phyloP scores from a whole-genome alignment of 2,113 vertebrate species.

The Hippocampus abdominalis region DNA sequence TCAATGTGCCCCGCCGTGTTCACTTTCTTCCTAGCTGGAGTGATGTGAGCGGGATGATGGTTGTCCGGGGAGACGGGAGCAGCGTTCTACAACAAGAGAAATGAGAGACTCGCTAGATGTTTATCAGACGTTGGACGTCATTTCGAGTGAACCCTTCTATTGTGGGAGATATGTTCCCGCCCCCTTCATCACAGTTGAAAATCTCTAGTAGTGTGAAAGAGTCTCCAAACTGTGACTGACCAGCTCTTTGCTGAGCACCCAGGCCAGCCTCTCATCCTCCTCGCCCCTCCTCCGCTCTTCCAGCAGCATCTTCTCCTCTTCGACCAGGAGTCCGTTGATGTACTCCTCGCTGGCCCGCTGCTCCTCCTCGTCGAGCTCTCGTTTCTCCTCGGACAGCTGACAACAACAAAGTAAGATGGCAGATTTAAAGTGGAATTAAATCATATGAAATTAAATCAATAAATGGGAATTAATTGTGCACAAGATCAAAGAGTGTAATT shows the following conservation, averaged over 20 bases:
- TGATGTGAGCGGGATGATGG: background rate
- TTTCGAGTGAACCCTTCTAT: too few relatives aligned
- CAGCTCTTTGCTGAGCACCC: conserved; percentile 77
- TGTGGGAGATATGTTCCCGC: too few relatives aligned
- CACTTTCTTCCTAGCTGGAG: conserved; percentile 65
- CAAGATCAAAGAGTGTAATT: too few relatives aligned
- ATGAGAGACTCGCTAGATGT: background rate
- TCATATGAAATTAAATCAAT: too few relatives aligned
- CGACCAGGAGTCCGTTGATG: conserved; percentile 80
- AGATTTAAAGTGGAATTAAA: too few relatives aligned
- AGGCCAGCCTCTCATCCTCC: conserved; percentile 82
- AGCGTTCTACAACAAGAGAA: conserved; percentile 52
- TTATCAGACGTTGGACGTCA: too few relatives aligned
- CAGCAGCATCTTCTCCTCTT: conserved; percentile 73
- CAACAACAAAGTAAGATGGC: background rate
- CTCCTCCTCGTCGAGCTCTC: conserved; percentile 80
- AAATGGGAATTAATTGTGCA: too few relatives aligned
- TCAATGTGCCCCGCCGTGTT: conserved; percentile 78
- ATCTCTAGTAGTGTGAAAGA: too few relatives aligned
- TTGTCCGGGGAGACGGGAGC: conserved; percentile 22
- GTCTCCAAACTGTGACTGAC: conserved; percentile 55
- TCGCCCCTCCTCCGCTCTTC: conserved; percentile 71
- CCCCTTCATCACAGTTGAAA: too few relatives aligned
- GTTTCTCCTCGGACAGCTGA: conserved; percentile 83
- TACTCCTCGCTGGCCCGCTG: conserved; percentile 83